Conservation (phyloP, 2,797 vertebrate species). For the Cirrhinus molitorella region DNA sequence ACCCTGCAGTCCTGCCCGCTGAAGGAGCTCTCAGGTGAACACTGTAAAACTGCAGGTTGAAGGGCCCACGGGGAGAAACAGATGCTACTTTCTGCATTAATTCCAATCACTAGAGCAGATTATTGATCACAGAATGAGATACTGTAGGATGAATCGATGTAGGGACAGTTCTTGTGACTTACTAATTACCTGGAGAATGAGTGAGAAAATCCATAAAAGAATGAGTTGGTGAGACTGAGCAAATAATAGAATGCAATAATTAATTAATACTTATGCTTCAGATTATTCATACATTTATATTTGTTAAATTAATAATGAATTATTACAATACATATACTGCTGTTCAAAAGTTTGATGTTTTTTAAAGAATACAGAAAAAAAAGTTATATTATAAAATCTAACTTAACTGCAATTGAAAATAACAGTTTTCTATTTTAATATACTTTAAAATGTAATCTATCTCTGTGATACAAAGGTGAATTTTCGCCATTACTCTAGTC, state of each 20-base stretch:
- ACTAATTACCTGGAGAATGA: not conserved
- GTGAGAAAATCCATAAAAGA: not conserved
- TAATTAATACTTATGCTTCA: not conserved
- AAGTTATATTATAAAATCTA: too few relatives aligned
- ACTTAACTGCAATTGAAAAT: too few relatives aligned
- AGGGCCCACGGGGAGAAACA: not conserved
- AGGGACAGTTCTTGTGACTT: not conserved
- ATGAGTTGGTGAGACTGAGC: not conserved
- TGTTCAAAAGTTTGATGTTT: too few relatives aligned
- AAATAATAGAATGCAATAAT: not conserved
- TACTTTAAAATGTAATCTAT: too few relatives aligned
- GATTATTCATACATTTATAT: not conserved
- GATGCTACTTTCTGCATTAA: constrained; percentile 6
- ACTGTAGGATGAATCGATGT: constrained; percentile 3
- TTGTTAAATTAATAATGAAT: not conserved
- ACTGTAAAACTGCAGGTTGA: not conserved
- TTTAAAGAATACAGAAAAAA: too few relatives aligned
- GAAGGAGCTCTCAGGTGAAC: constrained; percentile 16
- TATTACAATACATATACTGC: not conserved
- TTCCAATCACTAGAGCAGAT: not conserved
- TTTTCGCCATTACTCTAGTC: too few relatives aligned
- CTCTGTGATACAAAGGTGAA: too few relatives aligned
- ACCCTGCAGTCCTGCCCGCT: constrained; percentile 6
- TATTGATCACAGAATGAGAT: constrained; percentile 13
- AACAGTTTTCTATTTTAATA: too few relatives aligned